Evolutionary conservation across 1,140 invertebrate genomes (phyloP).

Genomic region (Nephila pilipes): DNA sequence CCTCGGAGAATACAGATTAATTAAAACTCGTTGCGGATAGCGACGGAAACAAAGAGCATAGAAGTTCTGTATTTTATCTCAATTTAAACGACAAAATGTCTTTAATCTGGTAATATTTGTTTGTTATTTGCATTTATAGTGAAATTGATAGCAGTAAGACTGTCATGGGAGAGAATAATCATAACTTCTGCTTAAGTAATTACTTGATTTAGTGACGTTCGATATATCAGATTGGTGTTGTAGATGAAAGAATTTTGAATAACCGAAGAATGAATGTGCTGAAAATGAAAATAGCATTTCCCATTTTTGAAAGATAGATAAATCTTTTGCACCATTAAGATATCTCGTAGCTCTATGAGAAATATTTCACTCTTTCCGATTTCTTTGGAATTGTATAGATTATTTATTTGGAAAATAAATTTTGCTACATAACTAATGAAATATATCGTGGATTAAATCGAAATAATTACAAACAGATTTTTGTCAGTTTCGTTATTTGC

Average conservation of each 20-base stretch:
- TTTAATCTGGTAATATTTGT: not conserved
- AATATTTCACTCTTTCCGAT: too few species aligned
- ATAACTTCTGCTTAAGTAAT: not conserved
- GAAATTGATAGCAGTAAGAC: not conserved
- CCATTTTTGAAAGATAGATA: too few species aligned
- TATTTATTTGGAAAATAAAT: too few species aligned
- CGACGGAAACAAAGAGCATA: not conserved
- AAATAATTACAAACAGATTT: too few species aligned
- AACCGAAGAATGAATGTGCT: not conserved
- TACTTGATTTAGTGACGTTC: not conserved
- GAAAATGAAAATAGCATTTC: not conserved
- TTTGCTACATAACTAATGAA: too few species aligned
- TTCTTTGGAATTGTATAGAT: too few species aligned
- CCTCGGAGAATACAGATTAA: slow-evolving; percentile 37
- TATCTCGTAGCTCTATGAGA: too few species aligned
- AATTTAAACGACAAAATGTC: slow-evolving; percentile 1
- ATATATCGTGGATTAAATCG: too few species aligned
- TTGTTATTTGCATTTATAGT: not conserved
- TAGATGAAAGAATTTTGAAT: not conserved
- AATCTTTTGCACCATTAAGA: too few species aligned
- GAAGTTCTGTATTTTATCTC: not conserved
- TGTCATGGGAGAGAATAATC: slow-evolving; percentile 7
- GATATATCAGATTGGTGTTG: not conserved
- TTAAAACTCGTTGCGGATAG: not conserved
- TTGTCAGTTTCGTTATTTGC: too few species aligned